Evolutionary conservation across 1,140 invertebrate species (phyloP), one percentile per base, ranked within the genome.

Genomic region (Papilio aristodemus): DNA sequence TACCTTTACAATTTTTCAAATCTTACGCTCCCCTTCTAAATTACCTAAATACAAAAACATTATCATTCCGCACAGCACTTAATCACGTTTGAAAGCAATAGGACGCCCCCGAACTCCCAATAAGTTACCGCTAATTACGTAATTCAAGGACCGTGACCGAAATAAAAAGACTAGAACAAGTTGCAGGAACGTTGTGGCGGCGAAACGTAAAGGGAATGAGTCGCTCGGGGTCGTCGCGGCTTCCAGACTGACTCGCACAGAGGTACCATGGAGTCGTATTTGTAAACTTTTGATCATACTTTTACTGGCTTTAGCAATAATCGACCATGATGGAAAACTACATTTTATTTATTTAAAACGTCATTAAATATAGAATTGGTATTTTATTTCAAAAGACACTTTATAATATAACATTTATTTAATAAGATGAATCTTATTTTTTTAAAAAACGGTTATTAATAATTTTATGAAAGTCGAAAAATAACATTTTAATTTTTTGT

Each of bases 121-220:
- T 85, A 85, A 84, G 83, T 82, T 79, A 80, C 84, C 77, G 77
- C 85, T 87, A 88, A 90, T 90, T 90, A 87, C 79, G 86, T 89
- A 87, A 87, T 89, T 84, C 86, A 84, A 85, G 80, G 73, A 81
- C 86, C 85, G 86, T 90, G 85, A 87, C 87, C 76, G 73, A 84
- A 86, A 81, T 89, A 88, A 87, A 89, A 88, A 86, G 82, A 72
- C 71, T 83, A 83, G 78, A 84, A 80, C 77, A 83, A 75, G 69
- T 73, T 67, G 76, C 63, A 72, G 68, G 67, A 73, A 74, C 76
- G 81, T 86, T 86, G 82, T 85, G 78, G 79, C 85, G 81, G 86
- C 78, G 71, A 74, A 79, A 71, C 54, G 75, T 71, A 84, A 85
- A 86, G 80, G 81, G 73, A 74, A 68, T 62, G 73, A 72, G 69